These are phyloP conservation scores for Lypha dubia DNA, from an alignment of 2,888 invertebrate genomes.

Conservation along the genomic window DNA sequence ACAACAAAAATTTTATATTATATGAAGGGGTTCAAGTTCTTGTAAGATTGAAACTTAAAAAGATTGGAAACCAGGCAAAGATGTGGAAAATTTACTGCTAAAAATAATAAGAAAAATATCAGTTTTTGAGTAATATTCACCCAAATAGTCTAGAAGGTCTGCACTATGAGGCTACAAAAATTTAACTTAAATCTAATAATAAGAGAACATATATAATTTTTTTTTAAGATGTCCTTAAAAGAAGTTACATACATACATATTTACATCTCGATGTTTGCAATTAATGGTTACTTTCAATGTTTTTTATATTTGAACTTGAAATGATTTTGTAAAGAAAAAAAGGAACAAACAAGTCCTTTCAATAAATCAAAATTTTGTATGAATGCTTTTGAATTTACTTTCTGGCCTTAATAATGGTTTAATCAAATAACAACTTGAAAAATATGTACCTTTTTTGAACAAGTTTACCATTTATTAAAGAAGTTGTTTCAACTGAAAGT, in stretches of 20 bases:
- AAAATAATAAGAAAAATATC: too few relatives aligned
- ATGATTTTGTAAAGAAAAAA: neutral
- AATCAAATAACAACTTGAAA: conserved; percentile 64
- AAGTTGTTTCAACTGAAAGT: conserved; percentile 56
- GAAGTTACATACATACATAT: neutral
- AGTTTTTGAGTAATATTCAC: too few relatives aligned
- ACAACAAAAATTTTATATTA: too few relatives aligned
- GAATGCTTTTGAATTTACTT: conserved; percentile 49
- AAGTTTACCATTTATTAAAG: conserved; percentile 59
- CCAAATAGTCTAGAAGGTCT: too few relatives aligned
- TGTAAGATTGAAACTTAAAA: too few relatives aligned
- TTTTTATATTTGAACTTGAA: conserved; percentile 9
- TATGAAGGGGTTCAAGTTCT: too few relatives aligned
- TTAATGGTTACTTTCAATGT: neutral
- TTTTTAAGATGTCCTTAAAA: neutral
- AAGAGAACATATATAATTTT: neutral
- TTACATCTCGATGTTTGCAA: neutral
- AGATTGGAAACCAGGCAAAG: too few relatives aligned
- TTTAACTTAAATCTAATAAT: too few relatives aligned
- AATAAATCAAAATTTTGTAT: conserved; percentile 55
- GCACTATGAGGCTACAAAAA: too few relatives aligned
- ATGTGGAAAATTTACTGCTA: too few relatives aligned
- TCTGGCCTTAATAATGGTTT: conserved; percentile 51
- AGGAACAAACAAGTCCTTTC: neutral
- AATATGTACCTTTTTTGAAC: conserved; percentile 64